phyloP scores from a whole-genome alignment of 2,888 invertebrate species.

The Brachylomia viminalis region DNA sequence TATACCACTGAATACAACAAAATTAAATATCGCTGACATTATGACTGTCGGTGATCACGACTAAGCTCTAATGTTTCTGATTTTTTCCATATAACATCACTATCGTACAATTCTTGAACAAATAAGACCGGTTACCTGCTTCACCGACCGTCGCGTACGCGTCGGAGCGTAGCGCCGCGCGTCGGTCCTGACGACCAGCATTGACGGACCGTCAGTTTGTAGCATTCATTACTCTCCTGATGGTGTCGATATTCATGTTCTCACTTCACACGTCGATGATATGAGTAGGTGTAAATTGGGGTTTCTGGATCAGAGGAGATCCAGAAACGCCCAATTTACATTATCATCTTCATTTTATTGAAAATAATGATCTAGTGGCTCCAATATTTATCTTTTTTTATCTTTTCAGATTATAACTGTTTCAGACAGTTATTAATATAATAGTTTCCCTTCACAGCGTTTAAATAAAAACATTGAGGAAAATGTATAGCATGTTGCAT shows the following conservation, averaged over 20 bases:
- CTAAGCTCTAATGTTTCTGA: background rate
- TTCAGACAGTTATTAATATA: no score
- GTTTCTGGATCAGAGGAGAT: no score
- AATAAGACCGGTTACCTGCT: background rate
- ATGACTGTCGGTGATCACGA: background rate
- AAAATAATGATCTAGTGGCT: no score
- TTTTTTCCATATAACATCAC: background rate
- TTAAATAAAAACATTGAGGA: no score
- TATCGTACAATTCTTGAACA: background rate
- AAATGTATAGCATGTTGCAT: no score
- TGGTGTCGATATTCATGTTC: background rate
- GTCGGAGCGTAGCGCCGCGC: background rate
- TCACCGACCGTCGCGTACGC: background rate
- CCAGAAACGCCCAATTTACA: no score
- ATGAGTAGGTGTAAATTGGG: no score
- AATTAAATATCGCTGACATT: constrained; percentile 10
- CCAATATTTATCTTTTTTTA: no score
- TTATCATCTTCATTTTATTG: no score
- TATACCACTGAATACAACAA: constrained; percentile 19
- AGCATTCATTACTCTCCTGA: background rate
- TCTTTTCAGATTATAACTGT: no score
- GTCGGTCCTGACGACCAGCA: background rate
- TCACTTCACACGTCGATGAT: background rate
- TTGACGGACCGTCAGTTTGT: background rate
- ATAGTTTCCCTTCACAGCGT: no score